Conservation (phyloP, 92 coral and sea anemone species). For the Palythoa caribaeorum region DNA sequence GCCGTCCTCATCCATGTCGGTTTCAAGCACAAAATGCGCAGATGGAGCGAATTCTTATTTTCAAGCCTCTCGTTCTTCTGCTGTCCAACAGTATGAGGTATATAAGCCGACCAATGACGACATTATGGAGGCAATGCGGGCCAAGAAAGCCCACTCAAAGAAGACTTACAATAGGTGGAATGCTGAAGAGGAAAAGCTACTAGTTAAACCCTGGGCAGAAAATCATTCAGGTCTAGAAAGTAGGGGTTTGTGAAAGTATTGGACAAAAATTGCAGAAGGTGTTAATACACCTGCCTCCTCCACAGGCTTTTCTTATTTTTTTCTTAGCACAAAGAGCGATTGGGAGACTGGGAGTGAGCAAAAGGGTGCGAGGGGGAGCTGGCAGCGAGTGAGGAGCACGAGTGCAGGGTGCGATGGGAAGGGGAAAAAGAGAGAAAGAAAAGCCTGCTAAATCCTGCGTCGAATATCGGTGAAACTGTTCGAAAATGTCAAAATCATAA, state of each 20-base stretch:
- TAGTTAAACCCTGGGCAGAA: neutral
- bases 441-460: no score
- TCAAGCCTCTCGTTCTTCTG: neutral
- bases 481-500: no score
- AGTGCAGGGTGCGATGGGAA: no score
- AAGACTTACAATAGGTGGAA: neutral
- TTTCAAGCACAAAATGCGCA: neutral
- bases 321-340: no score
- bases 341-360: no score
- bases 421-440: no score
- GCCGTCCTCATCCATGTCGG: slow-evolving; percentile 3
- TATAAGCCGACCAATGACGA: neutral
- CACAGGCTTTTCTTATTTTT: no score
- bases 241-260: neutral
- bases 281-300: neutral
- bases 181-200: neutral
- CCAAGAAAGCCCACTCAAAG: neutral
- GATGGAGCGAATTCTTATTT: neutral
- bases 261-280: neutral
- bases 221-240: slow-evolving; percentile 11
- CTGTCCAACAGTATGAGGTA: slow-evolving; percentile 9
- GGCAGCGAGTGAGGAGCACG: no score
- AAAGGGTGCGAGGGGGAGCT: no score
- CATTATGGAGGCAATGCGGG: neutral
- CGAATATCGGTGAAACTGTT: no score